Base-by-base conservation (phyloP, 2,888 invertebrate species). In the Hirudinaria manillensis region DNA sequence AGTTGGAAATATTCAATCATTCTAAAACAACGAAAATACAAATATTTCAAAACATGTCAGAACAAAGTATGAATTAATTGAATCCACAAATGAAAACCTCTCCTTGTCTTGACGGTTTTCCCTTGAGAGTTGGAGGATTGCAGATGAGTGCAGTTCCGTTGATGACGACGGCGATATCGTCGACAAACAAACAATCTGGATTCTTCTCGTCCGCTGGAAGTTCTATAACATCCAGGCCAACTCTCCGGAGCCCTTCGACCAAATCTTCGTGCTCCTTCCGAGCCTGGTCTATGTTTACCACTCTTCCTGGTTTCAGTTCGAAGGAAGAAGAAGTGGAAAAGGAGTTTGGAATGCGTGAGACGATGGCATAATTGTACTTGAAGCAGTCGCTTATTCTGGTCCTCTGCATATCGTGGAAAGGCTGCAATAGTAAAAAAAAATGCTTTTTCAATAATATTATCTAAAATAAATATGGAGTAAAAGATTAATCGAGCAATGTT, bases 121-220 rank as follows among this genome's bases (percentile, higher is more conserved):
- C 90, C 34, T 80, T 77, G 34, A 75, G 68, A 29, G 77, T 70
- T 0, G 79, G 78, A 16, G 81, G 81, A 73, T 80, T 81, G 21
- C 83, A 82, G 76, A 98, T 90, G 13, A 98, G 88, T 0, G 94
- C 96, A 19, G 93, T 93, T 21, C 95, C 95, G 84, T 96, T 94
- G 83, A 94, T 93, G 77, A 95, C 89, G 32, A 97, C 90, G 7
- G 94, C 94, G 70, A 92, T 89, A 84, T 95, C 94, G 84, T 95
- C 96, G 65, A 96, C 90, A 83, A 93, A 91, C 56, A 91, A 90
- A 82, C 92, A 92, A 78, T 92, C 90, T 0, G 93, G 93, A 78
- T 92, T 89, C 45, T 89, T 89, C 82, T 93, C 92, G 81, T 94
- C 92, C 27, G 92, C 90, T 68, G 94, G 92, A 81, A 95, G 87